Conservation (phyloP, 92 coral and sea anemone species). For the Bergia puertoricense region DNA sequence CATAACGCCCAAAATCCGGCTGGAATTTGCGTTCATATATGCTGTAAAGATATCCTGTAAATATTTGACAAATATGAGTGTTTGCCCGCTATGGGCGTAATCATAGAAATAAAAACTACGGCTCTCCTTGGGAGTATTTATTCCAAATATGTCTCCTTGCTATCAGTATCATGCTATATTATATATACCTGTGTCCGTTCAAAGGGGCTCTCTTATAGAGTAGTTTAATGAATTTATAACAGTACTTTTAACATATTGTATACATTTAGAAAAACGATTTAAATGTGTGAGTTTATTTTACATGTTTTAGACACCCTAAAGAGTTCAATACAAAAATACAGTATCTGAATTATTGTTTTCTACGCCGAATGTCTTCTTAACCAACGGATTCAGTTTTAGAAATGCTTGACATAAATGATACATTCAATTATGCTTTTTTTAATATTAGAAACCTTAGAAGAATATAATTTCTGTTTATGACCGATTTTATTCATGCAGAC, state of each 20-base stretch:
- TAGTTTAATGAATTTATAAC: not conserved
- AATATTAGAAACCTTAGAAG: not conserved
- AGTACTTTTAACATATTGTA: not conserved
- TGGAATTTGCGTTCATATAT: not conserved
- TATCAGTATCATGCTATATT: not conserved
- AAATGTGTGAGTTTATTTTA: not conserved
- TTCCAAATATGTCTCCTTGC: not conserved
- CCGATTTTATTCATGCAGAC: not conserved
- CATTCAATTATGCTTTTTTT: conserved; percentile 14
- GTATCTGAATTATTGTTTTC: not conserved
- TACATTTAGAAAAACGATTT: not conserved
- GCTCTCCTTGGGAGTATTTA: conserved; percentile 25
- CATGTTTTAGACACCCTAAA: not conserved
- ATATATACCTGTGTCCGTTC: not conserved
- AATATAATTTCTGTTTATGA: not conserved
- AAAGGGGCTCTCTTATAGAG: not conserved
- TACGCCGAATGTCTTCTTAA: not conserved
- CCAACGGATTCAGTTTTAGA: not conserved
- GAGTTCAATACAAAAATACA: not conserved
- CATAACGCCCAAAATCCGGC: not conserved
- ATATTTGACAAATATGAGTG: conserved; percentile 21
- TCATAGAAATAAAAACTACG: conserved; percentile 5
- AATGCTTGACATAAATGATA: not conserved
- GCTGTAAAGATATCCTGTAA: conserved; percentile 4
- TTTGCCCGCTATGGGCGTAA: not conserved